Evolutionary conservation across 2,888 invertebrate species (phyloP), one percentile per base, ranked within the genome.

Genomic region (Erebia aethiops): DNA sequence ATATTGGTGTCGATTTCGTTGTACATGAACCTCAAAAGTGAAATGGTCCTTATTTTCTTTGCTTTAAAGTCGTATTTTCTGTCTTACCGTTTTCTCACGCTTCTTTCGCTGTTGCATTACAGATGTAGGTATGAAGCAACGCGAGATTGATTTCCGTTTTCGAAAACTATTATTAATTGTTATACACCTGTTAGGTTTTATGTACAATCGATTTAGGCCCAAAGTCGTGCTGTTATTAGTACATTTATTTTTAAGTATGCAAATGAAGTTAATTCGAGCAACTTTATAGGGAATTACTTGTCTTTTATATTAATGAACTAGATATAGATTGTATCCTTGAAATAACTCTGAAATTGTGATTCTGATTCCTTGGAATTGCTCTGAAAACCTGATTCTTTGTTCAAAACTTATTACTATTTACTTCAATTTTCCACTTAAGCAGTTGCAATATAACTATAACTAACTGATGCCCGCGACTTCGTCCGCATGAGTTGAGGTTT

Each of bases 231-330:
- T 65, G 51, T 46, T 46, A 67, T 71, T 67, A 67, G 63, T 67
- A 57, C 57, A 63, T 71, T 67, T 67, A 67, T 63, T 70, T 72
- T 74, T 70, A 69, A 60, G 69, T 73, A 69, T 64, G 3, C 65
- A 69, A 72, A 46, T 69, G 69, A 66, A 21, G 16, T 62, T 62
- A 43, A 66, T 26, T 13, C 7, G 43, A 56, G 56, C 57, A 46
- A 62, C 57, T 71, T 58, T 51, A 49, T 62, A 21, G 62, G 43
- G 7, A 62, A 65, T 57, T 61, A 65, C 14, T 51, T 67, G 49
- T 69, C 35, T 46, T 61, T 66, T 62, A 49, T 49, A 49, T 26
- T 14, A 62, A 46, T 43, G 49, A 18, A 14, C 14, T 21, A 14
- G 14, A 49, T 46, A 49, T 49, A 49, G 14, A 49, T 62, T 62